Percentiles rank a stretch among this genome's conserved stretches.
phyloP scores from a whole-genome alignment of 2,113 vertebrate genomes.

The Festucalex cinctus region DNA sequence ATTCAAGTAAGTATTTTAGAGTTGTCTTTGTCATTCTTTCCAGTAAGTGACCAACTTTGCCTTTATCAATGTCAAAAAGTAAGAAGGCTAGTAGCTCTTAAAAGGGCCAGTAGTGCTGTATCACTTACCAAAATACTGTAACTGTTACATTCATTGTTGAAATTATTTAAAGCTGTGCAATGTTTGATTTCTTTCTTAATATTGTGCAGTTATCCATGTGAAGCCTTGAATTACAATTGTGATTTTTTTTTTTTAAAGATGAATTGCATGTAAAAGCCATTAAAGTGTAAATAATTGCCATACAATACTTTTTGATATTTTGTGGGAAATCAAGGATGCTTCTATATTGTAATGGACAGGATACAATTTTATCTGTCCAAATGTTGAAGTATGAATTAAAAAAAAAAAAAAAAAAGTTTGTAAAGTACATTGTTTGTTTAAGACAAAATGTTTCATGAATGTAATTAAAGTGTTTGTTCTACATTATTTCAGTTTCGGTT shows the following conservation, averaged over 20 bases:
- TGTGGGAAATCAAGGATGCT: background rate
- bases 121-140: background rate
- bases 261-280: constrained; percentile 2
- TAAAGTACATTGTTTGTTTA: constrained; percentile 28
- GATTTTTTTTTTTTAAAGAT: constrained; percentile 3
- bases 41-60: background rate
- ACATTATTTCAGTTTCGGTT: background rate
- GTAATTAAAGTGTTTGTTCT: background rate
- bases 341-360: background rate
- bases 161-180: constrained; percentile 2
- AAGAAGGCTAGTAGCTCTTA: background rate
- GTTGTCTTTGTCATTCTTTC: background rate
- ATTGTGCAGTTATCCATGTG: constrained; percentile 23
- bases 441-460: constrained; percentile 18
- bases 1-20: background rate
- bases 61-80: background rate
- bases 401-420: too few species aligned
- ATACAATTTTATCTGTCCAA: background rate
- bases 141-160: background rate
- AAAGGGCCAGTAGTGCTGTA: background rate
- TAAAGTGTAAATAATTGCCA: constrained; percentile 16
- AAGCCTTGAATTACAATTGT: constrained; percentile 12
- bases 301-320: background rate
- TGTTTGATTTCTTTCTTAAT: constrained; percentile 12
- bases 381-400: background rate